Evolutionary conservation across 2,797 vertebrate genomes (phyloP).

Genomic region (Psittacula derbiana): DNA sequence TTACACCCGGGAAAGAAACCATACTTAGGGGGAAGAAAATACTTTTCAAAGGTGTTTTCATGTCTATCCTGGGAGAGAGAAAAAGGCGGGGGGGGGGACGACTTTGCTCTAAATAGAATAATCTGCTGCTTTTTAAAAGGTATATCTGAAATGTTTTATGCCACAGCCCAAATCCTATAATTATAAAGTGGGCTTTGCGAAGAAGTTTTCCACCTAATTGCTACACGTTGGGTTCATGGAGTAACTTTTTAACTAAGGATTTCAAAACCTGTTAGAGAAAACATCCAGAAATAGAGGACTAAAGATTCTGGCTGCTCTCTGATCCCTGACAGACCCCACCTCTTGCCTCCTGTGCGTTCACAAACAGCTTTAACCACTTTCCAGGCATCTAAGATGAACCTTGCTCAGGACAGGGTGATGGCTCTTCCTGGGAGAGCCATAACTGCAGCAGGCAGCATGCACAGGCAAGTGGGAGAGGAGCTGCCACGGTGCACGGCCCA

Average conservation of each 20-base stretch:
- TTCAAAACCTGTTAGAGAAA: slow-evolving; percentile 34
- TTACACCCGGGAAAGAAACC: slow-evolving; percentile 61
- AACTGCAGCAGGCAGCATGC: fast-evolving
- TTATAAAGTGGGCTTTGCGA: slow-evolving; percentile 63
- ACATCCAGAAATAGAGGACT: slow-evolving; percentile 52
- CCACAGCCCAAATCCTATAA: slow-evolving; percentile 74
- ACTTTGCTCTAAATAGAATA: slow-evolving; percentile 72
- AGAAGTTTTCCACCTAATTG: slow-evolving; percentile 64
- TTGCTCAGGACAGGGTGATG: not conserved
- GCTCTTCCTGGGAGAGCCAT: not conserved
- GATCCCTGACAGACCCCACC: slow-evolving; percentile 22
- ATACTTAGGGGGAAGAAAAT: slow-evolving; percentile 46
- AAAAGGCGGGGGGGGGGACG: not conserved
- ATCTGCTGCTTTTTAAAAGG: slow-evolving; percentile 54
- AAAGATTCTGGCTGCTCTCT: slow-evolving; percentile 14
- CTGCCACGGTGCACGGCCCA: not conserved
- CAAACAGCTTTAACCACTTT: slow-evolving; percentile 37
- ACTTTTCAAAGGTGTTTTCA: slow-evolving; percentile 71
- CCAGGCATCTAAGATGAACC: not conserved
- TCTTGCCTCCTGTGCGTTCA: not conserved
- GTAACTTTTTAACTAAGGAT: not conserved
- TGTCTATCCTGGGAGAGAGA: slow-evolving; percentile 29
- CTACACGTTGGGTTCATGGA: slow-evolving; percentile 2
- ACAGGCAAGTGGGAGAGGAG: not conserved
- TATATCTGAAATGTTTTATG: slow-evolving; percentile 57